phyloP scores from a whole-genome alignment of 2,888 invertebrate genomes.

The Fabriciana adippe region DNA sequence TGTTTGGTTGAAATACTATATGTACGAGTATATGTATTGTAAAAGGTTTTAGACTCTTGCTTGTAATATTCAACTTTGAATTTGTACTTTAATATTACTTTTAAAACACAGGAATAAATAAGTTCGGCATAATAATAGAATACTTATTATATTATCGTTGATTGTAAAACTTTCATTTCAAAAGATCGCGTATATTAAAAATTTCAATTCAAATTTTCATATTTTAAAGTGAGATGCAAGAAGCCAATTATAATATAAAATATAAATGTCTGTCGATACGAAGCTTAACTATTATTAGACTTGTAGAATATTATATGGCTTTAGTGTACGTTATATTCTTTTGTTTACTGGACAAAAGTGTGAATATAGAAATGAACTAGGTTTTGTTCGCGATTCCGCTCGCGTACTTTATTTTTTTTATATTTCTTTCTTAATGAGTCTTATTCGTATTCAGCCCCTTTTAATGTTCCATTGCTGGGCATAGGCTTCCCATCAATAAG shows the following conservation, averaged over 20 bases:
- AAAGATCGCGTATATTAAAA: not conserved
- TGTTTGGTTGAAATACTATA: not conserved
- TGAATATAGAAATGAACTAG: no score
- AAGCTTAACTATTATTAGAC: not conserved
- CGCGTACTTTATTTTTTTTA: no score
- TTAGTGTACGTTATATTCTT: no score
- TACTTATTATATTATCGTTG: not conserved
- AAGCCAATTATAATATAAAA: slow-evolving; percentile 1
- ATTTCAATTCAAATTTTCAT: slow-evolving; percentile 7
- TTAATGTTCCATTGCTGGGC: no score
- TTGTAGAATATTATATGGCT: no score
- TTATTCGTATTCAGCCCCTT: no score
- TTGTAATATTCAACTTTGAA: slow-evolving; percentile 6
- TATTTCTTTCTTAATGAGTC: no score
- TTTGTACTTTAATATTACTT: not conserved
- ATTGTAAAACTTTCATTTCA: slow-evolving; percentile 13
- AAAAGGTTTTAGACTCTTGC: slow-evolving; percentile 6
- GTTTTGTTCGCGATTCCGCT: no score
- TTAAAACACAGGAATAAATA: no score
- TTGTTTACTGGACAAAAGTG: no score
- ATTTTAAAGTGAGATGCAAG: slow-evolving; percentile 2
- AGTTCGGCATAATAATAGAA: no score
- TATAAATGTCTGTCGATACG: not conserved
- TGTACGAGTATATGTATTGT: not conserved
- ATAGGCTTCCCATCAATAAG: no score